These are phyloP conservation scores for Halcyon badia DNA, from an alignment of 2,797 vertebrate genomes.

Conservation along the genomic window DNA sequence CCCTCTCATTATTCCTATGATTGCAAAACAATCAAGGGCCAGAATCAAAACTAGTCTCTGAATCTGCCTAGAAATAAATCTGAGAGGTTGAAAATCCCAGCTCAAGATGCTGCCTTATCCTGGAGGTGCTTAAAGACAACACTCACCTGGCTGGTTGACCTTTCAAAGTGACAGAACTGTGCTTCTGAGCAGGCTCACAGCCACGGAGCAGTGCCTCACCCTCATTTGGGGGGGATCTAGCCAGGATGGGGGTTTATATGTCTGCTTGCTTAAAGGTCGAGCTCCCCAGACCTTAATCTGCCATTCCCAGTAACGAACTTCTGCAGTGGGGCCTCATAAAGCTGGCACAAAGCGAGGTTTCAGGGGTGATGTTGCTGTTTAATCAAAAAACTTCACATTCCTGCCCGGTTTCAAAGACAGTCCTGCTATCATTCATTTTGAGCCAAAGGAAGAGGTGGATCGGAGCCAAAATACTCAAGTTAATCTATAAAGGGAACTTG, in stretches of 20 bases:
- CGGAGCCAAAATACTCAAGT: conserved; percentile 79
- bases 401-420: conserved; percentile 86
- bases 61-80: neutral
- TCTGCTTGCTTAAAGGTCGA: neutral
- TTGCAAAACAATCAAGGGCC: neutral
- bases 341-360: conserved; percentile 73
- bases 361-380: conserved; percentile 76
- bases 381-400: conserved; percentile 83
- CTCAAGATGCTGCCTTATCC: neutral
- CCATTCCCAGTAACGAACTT: rapidly evolving
- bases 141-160: rapidly evolving
- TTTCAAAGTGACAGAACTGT: neutral
- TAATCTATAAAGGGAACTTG: conserved; percentile 53
- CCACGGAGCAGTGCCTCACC: rapidly evolving
- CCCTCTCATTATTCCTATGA: neutral
- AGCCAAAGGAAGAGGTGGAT: conserved; percentile 83
- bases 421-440: conserved; percentile 78
- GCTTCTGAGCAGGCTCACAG: neutral
- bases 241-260: neutral
- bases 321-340: neutral
- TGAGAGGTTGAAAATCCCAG: neutral
- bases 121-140: neutral
- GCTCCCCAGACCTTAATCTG: neutral
- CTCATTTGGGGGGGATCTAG: rapidly evolving
- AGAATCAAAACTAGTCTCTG: neutral